These are phyloP conservation scores for Semicossyphus pulcher DNA, from an alignment of 2,113 vertebrate species.

Conservation along the genomic window DNA sequence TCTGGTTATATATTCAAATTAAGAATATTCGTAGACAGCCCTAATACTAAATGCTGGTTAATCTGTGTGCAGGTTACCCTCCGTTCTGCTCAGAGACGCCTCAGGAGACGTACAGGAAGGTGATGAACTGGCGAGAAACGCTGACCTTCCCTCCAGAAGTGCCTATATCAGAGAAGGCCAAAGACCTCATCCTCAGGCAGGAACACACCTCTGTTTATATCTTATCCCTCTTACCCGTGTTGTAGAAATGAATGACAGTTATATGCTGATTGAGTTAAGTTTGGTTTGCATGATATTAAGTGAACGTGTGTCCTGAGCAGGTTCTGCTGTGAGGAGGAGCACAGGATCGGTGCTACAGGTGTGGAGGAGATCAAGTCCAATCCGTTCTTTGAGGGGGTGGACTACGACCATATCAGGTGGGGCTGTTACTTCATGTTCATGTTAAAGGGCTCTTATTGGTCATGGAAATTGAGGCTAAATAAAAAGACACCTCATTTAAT, in stretches of 20 bases:
- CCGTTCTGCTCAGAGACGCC: conserved; percentile 99
- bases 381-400: conserved; percentile 97
- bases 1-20: no score
- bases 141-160: conserved; percentile 97
- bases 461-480: no score
- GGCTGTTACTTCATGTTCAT: neutral
- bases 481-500: no score
- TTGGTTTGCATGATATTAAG: neutral
- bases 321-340: conserved; percentile 98
- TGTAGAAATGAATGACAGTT: no score
- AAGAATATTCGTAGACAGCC: no score
- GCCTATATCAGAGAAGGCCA: conserved; percentile 97
- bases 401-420: conserved; percentile 99
- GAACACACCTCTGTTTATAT: neutral
- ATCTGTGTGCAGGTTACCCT: conserved; percentile 89
- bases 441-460: no score
- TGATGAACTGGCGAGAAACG: conserved; percentile 99
- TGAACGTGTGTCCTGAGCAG: conserved; percentile 66
- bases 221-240: neutral
- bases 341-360: conserved; percentile 91
- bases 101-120: conserved; percentile 98
- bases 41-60: neutral
- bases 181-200: conserved; percentile 97
- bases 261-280: no score
- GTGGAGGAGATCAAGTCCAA: conserved; percentile 98